Evolutionary conservation across 2,797 vertebrate genomes (phyloP).

Genomic region (Fundulus diaphanus): DNA sequence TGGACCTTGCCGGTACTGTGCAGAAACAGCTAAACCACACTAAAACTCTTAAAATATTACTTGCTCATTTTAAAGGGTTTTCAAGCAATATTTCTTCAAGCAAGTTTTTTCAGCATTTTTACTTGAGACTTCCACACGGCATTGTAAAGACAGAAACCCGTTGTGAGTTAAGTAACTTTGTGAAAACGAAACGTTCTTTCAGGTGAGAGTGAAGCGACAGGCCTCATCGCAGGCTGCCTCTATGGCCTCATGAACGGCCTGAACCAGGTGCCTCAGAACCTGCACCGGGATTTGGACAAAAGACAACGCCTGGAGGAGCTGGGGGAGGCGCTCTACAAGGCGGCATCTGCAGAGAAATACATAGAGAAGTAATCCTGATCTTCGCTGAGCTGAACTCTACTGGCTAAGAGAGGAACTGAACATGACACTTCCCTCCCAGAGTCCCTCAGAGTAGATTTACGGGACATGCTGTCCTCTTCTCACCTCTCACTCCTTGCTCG

Average conservation of each 20-base stretch:
- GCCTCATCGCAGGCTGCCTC: constrained; percentile 91
- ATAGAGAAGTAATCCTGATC: constrained; percentile 90
- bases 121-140: neutral
- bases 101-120: neutral
- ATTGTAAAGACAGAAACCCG: neutral
- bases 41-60: neutral
- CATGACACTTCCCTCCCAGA: constrained; percentile 34
- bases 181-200: constrained; percentile 47
- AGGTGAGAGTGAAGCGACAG: constrained; percentile 93
- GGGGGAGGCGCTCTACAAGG: constrained; percentile 87
- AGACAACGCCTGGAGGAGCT: constrained; percentile 86
- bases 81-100: neutral
- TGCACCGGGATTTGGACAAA: constrained; percentile 90
- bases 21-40: neutral
- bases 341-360: constrained; percentile 90
- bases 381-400: constrained; percentile 58
- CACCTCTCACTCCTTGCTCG: constrained; percentile 12
- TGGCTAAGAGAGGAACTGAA: constrained; percentile 64
- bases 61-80: neutral
- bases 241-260: constrained; percentile 90
- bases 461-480: constrained; percentile 31
- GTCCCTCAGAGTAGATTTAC: constrained; percentile 25
- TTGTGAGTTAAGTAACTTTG: neutral
- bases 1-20: neutral
- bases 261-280: constrained; percentile 81